phyloP scores from a whole-genome alignment of 92 coral and sea anemone species.

The Umimayanthus chanpuru region DNA sequence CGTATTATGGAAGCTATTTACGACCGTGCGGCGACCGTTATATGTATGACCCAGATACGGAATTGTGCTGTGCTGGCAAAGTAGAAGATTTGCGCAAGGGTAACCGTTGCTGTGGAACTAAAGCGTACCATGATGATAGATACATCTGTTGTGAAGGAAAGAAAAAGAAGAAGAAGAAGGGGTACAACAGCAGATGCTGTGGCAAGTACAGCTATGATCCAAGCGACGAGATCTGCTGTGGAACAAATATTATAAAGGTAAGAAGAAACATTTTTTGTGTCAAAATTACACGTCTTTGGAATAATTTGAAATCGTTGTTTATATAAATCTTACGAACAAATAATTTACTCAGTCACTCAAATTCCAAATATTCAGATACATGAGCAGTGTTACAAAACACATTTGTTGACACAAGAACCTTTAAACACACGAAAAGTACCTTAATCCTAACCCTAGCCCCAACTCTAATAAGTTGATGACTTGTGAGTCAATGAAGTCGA shows the following conservation, averaged over 20 bases:
- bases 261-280: background rate
- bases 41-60: background rate
- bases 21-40: background rate
- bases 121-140: slow-evolving; percentile 6
- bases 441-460: no score
- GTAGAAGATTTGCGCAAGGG: background rate
- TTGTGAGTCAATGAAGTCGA: no score
- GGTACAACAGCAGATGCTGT: slow-evolving; percentile 30
- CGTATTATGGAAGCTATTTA: background rate
- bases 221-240: slow-evolving; percentile 17
- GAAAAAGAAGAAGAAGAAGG: background rate
- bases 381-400: no score
- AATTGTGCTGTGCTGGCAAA: slow-evolving; percentile 14
- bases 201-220: slow-evolving; percentile 35
- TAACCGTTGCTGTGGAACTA: slow-evolving; percentile 26
- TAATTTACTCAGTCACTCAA: no score
- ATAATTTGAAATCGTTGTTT: background rate
- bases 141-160: slow-evolving; percentile 45
- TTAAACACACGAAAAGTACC: no score
- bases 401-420: no score
- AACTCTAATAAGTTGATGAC: no score
- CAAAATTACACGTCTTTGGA: background rate
- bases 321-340: no score
- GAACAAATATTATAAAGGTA: background rate
- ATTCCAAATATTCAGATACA: background rate